These are phyloP conservation scores for Sarcophaga bullata DNA, from an alignment of 1,140 invertebrate species.

Conservation along the genomic window DNA sequence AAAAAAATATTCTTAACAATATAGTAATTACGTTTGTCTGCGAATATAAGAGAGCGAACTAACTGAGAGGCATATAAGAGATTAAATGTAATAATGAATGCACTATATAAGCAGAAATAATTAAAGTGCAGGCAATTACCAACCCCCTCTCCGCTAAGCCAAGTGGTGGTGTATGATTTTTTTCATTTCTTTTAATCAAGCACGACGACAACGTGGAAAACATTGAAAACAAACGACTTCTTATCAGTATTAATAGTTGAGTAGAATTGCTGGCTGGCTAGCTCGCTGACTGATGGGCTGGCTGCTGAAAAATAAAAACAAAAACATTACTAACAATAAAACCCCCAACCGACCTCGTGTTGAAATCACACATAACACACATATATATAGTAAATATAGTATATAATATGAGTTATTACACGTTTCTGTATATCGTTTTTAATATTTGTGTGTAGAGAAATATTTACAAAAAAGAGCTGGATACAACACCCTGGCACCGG, in stretches of 20 bases:
- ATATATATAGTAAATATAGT: not conserved
- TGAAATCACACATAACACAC: not conserved
- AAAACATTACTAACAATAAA: slow-evolving; percentile 5
- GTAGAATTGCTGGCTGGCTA: not conserved
- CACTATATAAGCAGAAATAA: not conserved
- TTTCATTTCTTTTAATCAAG: not conserved
- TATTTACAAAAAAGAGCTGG: slow-evolving; percentile 1
- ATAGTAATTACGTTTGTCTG: not conserved
- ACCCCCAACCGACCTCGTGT: not conserved
- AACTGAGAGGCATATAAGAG: not conserved
- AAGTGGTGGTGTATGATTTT: not conserved
- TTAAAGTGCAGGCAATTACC: not conserved
- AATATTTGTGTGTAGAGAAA: no score
- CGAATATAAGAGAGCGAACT: not conserved
- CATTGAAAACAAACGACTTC: not conserved
- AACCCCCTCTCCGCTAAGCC: slow-evolving; percentile 30
- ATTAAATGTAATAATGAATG: not conserved
- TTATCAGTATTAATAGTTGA: not conserved
- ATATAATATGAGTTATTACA: no score
- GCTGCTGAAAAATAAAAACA: slow-evolving; percentile 17
- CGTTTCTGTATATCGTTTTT: no score
- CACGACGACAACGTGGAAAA: not conserved
- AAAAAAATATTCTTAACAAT: not conserved
- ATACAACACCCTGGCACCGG: slow-evolving; percentile 22
- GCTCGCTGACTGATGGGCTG: slow-evolving; percentile 8